A percentile compares a stretch with the other conserved stretches of the same genome.
Evolutionary conservation across 2,797 vertebrate genomes (phyloP).

Genomic region (Malacoctenus gilli): DNA sequence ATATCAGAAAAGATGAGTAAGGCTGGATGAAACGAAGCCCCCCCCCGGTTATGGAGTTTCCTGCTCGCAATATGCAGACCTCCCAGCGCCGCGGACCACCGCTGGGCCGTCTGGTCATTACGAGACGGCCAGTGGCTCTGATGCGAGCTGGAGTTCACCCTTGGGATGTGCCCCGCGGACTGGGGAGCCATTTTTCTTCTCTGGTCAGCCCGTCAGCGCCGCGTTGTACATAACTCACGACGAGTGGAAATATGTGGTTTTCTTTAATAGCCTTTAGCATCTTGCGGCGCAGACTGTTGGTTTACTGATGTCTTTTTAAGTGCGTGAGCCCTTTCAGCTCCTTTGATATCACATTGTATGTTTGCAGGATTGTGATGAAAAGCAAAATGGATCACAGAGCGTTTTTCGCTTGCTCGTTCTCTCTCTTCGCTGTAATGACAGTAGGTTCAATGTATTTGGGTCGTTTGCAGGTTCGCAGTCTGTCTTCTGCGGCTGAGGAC

Average conservation of each 20-base stretch:
- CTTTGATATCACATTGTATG: conserved; percentile 59
- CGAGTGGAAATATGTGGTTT: conserved; percentile 55
- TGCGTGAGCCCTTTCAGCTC: conserved; percentile 18
- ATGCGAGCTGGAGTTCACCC: conserved; percentile 67
- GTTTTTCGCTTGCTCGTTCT: conserved; percentile 18
- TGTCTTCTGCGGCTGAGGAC: conserved; percentile 18
- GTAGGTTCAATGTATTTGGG: conserved; percentile 42
- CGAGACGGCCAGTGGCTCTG: conserved; percentile 59
- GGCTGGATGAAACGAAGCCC: conserved; percentile 69
- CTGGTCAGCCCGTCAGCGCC: conserved; percentile 57
- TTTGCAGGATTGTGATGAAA: conserved; percentile 56
- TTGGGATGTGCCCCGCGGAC: conserved; percentile 51
- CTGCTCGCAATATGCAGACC: conserved; percentile 63
- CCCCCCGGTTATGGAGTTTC: conserved; percentile 63
- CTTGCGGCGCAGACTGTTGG: conserved; percentile 34
- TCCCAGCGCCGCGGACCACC: conserved; percentile 63
- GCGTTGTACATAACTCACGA: conserved; percentile 58
- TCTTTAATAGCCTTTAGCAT: conserved; percentile 55
- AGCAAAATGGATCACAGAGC: conserved; percentile 33
- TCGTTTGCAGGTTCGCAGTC: conserved; percentile 39
- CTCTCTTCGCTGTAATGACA: conserved; percentile 8
- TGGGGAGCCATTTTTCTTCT: conserved; percentile 52
- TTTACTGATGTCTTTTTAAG: conserved; percentile 65
- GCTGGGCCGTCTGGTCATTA: conserved; percentile 67
- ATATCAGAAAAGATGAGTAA: conserved; percentile 69